Evolutionary conservation across 2,888 invertebrate species (phyloP).

Genomic region (Rhamnusium bicolor): DNA sequence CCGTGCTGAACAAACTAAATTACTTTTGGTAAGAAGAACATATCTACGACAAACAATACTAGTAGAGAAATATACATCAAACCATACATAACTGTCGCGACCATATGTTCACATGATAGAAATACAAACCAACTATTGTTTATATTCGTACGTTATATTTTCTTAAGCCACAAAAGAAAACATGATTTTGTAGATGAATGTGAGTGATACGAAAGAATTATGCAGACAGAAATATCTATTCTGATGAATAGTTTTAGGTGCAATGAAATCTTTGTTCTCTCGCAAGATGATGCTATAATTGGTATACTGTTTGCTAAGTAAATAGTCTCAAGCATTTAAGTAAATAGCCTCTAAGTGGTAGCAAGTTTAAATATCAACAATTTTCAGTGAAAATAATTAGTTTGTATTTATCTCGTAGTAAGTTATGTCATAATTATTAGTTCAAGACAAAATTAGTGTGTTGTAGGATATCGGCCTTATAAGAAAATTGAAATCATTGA

Average conservation of each 20-base stretch:
- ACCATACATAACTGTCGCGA: neutral
- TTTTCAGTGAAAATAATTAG: too few relatives aligned
- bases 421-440: too few relatives aligned
- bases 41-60: neutral
- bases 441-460: too few relatives aligned
- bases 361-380: too few relatives aligned
- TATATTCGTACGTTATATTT: neutral
- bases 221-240: neutral
- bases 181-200: too few relatives aligned
- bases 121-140: neutral
- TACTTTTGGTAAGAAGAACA: neutral
- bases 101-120: neutral
- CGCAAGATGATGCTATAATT: neutral
- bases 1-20: constrained; percentile 6
- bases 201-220: neutral
- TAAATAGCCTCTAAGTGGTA: too few relatives aligned
- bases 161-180: neutral
- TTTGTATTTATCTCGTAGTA: too few relatives aligned
- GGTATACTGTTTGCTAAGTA: too few relatives aligned
- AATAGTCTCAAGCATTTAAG: too few relatives aligned
- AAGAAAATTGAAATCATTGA: too few relatives aligned
- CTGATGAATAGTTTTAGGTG: neutral
- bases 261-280: neutral
- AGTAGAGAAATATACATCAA: neutral
- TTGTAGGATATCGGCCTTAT: too few relatives aligned